Conservation (phyloP, 2,797 vertebrate genomes). For the Falco concolor region DNA sequence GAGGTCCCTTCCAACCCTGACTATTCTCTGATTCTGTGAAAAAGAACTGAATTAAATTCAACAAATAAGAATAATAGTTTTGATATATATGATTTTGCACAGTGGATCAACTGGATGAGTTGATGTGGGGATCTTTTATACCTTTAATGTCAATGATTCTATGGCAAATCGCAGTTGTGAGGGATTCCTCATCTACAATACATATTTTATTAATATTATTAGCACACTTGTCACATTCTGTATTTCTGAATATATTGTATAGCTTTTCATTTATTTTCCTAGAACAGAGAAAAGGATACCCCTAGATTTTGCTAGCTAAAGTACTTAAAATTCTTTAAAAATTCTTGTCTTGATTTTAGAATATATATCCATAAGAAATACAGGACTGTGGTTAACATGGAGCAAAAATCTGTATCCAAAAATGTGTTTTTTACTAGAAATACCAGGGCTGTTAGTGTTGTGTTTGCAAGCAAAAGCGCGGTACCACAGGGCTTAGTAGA, state of each 20-base stretch:
- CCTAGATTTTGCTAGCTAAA: neutral
- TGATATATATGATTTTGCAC: neutral
- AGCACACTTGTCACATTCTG: neutral
- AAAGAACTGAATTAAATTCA: neutral
- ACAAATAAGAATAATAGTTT: neutral
- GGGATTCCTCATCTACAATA: neutral
- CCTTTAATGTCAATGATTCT: neutral
- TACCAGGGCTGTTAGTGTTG: neutral
- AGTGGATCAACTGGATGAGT: neutral
- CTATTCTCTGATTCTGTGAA: neutral
- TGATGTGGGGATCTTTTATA: neutral
- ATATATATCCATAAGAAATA: neutral
- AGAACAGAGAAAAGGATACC: neutral
- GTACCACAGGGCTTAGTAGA: neutral
- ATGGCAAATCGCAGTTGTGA: neutral
- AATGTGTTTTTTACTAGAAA: neutral
- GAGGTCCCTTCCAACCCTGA: no score
- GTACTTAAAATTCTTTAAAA: neutral
- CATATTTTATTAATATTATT: constrained; percentile 20
- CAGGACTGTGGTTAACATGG: neutral
- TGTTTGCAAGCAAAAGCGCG: neutral
- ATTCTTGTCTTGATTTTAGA: neutral
- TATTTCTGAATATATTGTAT: neutral
- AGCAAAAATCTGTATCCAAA: neutral
- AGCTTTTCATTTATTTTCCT: neutral